Percentiles rank a stretch among this genome's conserved stretches.
phyloP scores from a whole-genome alignment of 2,888 invertebrate genomes.

The Leptothorax acervorum region DNA sequence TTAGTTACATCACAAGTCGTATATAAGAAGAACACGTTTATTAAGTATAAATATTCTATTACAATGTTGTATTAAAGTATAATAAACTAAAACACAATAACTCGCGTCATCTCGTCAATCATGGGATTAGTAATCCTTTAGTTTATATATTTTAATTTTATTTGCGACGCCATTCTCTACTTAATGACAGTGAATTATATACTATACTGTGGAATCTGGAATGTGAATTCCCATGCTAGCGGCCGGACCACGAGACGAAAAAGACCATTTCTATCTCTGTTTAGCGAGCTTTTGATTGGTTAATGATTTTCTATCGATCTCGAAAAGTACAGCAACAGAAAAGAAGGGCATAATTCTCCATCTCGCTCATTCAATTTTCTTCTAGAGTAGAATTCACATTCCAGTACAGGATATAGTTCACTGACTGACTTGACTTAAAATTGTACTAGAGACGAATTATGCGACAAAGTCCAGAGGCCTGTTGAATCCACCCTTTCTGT shows the following conservation, averaged over 20 bases:
- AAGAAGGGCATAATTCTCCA: too few relatives aligned
- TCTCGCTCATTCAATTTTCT: too few relatives aligned
- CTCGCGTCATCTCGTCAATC: background rate
- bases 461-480: slow-evolving; percentile 98
- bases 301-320: too few relatives aligned
- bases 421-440: background rate
- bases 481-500: slow-evolving; percentile 99
- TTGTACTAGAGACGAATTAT: slow-evolving; percentile 83
- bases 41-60: slow-evolving; percentile 29
- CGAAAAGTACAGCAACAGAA: too few relatives aligned
- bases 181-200: too few relatives aligned
- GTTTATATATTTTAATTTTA: background rate
- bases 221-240: too few relatives aligned
- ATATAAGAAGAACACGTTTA: slow-evolving; percentile 17
- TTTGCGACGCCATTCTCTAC: background rate
- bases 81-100: background rate
- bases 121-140: background rate
- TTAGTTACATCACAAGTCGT: background rate
- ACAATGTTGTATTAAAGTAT: background rate
- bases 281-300: too few relatives aligned
- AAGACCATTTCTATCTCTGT: too few relatives aligned
- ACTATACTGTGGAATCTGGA: too few relatives aligned
- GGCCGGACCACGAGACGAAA: too few relatives aligned
- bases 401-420: too few relatives aligned
- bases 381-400: too few relatives aligned